Evolutionary conservation across 2,888 invertebrate genomes (phyloP).

Genomic region (Rhyacophila evoluta): DNA sequence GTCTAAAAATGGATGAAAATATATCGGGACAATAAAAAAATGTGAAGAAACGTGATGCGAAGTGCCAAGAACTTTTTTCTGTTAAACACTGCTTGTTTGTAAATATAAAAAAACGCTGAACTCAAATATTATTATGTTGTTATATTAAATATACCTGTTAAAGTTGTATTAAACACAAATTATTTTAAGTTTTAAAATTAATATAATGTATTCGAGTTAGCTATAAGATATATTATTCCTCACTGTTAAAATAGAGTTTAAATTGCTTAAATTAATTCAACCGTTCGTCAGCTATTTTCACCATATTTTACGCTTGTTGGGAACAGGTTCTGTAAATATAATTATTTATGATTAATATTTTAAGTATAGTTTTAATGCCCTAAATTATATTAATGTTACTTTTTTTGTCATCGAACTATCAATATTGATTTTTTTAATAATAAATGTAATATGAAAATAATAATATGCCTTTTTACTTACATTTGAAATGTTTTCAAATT

Average conservation of each 20-base stretch:
- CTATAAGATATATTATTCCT: not conserved
- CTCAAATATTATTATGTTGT: slow-evolving; percentile 27
- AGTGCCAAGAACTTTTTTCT: slow-evolving; percentile 52
- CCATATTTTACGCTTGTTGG: slow-evolving; percentile 27
- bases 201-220: not conserved
- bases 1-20: not conserved
- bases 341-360: slow-evolving; percentile 35
- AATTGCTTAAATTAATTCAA: not conserved
- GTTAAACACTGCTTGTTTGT: slow-evolving; percentile 47
- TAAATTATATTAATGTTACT: slow-evolving; percentile 41
- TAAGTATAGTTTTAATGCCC: slow-evolving; percentile 30
- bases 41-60: slow-evolving; percentile 53
- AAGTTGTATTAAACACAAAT: not conserved
- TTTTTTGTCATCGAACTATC: not conserved
- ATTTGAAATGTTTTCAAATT: too few relatives aligned
- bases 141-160: slow-evolving; percentile 20
- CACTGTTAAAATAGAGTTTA: not conserved
- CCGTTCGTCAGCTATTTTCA: slow-evolving; percentile 21
- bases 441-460: slow-evolving; percentile 16
- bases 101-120: slow-evolving; percentile 41
- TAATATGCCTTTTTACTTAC: not conserved
- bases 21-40: not conserved
- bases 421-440: slow-evolving; percentile 26
- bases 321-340: slow-evolving; percentile 38
- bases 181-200: not conserved